Evolutionary conservation across 2,113 vertebrate genomes (phyloP).

Genomic region (Amphilophus citrinellus): DNA sequence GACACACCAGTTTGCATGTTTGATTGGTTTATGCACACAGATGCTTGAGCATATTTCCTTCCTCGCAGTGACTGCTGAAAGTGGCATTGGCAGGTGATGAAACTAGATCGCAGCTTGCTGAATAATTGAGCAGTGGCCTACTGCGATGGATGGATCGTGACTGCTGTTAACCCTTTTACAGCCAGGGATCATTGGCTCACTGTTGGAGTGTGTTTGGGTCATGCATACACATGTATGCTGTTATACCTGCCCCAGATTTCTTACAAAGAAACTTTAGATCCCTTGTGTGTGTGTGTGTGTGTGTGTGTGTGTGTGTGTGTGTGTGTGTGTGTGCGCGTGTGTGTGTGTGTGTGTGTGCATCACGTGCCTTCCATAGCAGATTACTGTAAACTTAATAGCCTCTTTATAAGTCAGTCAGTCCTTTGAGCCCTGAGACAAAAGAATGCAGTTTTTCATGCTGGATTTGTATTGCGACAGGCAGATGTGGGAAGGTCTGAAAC

Average conservation of each 20-base stretch:
- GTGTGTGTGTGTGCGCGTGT: neutral
- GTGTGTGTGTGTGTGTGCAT: constrained; percentile 5
- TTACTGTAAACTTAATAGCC: constrained; percentile 41
- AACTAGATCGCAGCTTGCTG: constrained; percentile 71
- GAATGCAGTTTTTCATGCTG: neutral
- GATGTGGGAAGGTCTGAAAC: neutral
- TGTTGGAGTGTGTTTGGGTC: constrained; percentile 9
- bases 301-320: neutral
- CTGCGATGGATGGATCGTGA: constrained; percentile 64
- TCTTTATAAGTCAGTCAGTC: constrained; percentile 30
- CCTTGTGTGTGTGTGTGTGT: constrained; percentile 1
- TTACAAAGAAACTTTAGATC: constrained; percentile 17
- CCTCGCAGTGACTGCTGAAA: constrained; percentile 16
- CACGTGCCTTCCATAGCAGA: constrained; percentile 9
- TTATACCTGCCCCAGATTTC: neutral
- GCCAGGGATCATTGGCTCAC: constrained; percentile 52
- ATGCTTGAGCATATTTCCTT: constrained; percentile 23
- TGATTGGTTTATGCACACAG: constrained; percentile 3
- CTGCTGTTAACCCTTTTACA: constrained; percentile 75
- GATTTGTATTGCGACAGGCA: neutral
- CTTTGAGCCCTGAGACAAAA: constrained; percentile 7
- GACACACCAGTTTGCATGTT: neutral
- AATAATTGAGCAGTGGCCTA: constrained; percentile 74
- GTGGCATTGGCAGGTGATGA: constrained; percentile 56
- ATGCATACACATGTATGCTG: neutral